phyloP scores from a whole-genome alignment of 2,113 vertebrate species.

The Pao palembangensis region DNA sequence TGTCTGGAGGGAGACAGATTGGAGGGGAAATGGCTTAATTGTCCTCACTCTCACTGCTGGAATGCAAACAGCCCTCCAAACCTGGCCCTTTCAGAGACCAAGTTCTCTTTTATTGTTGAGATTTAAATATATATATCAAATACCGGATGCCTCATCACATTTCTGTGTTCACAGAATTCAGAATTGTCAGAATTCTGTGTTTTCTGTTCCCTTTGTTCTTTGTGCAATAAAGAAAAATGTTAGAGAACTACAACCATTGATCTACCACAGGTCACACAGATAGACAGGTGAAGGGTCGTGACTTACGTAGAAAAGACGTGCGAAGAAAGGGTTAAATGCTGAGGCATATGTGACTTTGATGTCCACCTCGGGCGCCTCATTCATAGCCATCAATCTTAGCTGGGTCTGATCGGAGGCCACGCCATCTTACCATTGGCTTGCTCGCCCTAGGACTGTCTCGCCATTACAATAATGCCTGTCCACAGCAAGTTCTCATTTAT shows the following conservation, averaged over 20 bases:
- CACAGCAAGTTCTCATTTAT: not conserved
- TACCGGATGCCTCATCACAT: not conserved
- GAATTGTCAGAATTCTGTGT: not conserved
- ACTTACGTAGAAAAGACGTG: slow-evolving; percentile 39
- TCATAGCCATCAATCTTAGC: slow-evolving; percentile 66
- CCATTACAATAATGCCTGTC: not conserved
- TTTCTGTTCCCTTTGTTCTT: not conserved
- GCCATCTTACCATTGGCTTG: slow-evolving; percentile 44
- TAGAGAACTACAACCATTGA: slow-evolving; percentile 20
- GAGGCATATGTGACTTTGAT: slow-evolving; percentile 73
- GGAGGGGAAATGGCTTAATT: slow-evolving; percentile 82
- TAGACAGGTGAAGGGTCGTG: slow-evolving; percentile 57
- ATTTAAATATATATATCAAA: too few relatives aligned
- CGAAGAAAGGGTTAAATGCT: slow-evolving; percentile 74
- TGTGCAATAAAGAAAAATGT: not conserved
- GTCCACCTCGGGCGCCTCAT: slow-evolving; percentile 68
- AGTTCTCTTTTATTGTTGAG: not conserved
- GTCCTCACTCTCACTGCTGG: slow-evolving; percentile 76
- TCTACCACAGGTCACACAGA: slow-evolving; percentile 46
- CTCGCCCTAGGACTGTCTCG: slow-evolving; percentile 51
- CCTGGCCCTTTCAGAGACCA: slow-evolving; percentile 39
- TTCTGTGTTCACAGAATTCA: not conserved
- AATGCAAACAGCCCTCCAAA: slow-evolving; percentile 74
- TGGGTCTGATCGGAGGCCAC: slow-evolving; percentile 48
- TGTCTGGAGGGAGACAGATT: slow-evolving; percentile 77